Evolutionary conservation across 2,113 vertebrate species (phyloP).

Genomic region (Athene cunicularia): DNA sequence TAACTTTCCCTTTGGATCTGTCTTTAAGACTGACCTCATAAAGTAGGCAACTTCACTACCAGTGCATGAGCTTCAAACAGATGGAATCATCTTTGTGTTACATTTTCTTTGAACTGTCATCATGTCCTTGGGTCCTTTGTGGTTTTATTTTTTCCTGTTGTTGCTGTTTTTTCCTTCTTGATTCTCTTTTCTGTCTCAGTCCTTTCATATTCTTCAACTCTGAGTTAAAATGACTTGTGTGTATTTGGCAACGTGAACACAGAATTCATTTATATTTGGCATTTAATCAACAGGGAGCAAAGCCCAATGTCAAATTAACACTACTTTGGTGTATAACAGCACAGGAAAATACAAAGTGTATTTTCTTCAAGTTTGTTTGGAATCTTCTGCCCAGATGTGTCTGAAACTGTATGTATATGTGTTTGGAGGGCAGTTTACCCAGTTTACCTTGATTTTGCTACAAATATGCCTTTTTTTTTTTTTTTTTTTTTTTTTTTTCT

Average conservation of each 20-base stretch:
- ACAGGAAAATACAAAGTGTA: background rate
- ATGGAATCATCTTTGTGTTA: background rate
- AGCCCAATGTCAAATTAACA: background rate
- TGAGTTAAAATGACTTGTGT: background rate
- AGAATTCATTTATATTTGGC: background rate
- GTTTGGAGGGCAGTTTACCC: background rate
- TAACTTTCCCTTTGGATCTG: conserved; percentile 12
- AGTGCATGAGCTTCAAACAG: background rate
- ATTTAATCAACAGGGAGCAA: background rate
- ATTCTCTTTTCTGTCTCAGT: background rate
- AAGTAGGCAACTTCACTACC: background rate
- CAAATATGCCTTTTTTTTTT: background rate
- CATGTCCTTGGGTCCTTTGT: background rate
- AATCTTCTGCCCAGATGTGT: background rate
- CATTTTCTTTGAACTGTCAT: background rate
- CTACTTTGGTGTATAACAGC: background rate
- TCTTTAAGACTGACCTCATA: background rate
- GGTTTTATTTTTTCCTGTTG: background rate
- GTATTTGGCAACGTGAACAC: background rate
- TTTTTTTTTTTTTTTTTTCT: background rate
- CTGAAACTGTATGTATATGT: background rate
- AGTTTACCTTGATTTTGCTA: background rate
- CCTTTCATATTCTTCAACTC: background rate
- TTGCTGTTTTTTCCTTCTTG: background rate
- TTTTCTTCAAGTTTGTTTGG: background rate